Percentiles rank a stretch among this genome's conserved stretches.
Conservation (phyloP, 2,888 invertebrate species). For the Mesorhabditis sp. region DNA sequence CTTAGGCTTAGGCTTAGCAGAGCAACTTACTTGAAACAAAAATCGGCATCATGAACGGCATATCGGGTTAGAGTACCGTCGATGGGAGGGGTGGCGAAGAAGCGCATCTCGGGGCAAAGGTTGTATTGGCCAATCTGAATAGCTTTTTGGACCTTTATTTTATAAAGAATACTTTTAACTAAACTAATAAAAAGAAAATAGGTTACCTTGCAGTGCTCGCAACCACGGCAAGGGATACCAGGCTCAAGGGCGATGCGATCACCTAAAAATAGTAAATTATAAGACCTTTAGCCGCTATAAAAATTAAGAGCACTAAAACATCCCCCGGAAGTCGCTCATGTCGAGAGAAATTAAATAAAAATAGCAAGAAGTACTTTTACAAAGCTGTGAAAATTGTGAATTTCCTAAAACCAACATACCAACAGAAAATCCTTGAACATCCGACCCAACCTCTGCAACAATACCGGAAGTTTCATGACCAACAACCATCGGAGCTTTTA, state of each 20-base stretch:
- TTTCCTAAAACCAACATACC: constrained; percentile 9
- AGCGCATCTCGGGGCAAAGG: constrained; percentile 79
- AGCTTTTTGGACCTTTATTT: background rate
- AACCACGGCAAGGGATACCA: constrained; percentile 77
- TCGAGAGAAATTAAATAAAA: too few relatives aligned
- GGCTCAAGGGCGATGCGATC: constrained; percentile 64
- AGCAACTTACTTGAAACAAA: constrained; percentile 62
- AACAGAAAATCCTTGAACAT: constrained; percentile 56
- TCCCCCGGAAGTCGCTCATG: background rate
- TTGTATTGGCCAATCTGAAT: constrained; percentile 75
- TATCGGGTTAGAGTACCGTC: constrained; percentile 83
- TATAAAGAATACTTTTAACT: background rate
- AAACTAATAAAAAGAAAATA: background rate
- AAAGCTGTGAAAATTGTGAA: too few relatives aligned
- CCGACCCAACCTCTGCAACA: constrained; percentile 70
- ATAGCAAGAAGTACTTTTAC: too few relatives aligned
- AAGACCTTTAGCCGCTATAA: too few relatives aligned
- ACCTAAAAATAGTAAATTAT: constrained; percentile 13
- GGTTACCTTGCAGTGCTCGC: constrained; percentile 74
- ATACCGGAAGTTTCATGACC: constrained; percentile 79
- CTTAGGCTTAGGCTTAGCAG: too few relatives aligned
- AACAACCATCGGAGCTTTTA: constrained; percentile 79
- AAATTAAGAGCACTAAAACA: too few relatives aligned
- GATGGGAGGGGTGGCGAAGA: constrained; percentile 90
- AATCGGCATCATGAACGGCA: constrained; percentile 76